A percentile compares a stretch with the other conserved stretches of the same genome.
phyloP scores from a whole-genome alignment of 1,140 invertebrate species.

The Ganaspis sp. region DNA sequence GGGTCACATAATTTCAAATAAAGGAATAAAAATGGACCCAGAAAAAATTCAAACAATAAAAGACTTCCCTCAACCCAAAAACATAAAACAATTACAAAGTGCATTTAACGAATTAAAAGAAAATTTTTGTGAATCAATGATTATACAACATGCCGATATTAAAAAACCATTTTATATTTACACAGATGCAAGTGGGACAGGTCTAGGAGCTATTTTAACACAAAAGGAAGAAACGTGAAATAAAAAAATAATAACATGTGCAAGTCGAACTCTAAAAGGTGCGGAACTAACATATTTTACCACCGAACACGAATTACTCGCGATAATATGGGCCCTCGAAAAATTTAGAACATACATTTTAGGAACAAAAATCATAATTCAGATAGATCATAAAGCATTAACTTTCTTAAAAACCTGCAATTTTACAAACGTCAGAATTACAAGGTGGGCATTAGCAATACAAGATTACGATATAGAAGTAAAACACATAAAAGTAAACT shows the following conservation, averaged over 20 bases:
- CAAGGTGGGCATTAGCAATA: slow-evolving; percentile 49
- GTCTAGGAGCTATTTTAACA: slow-evolving; percentile 49
- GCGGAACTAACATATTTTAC: slow-evolving; percentile 48
- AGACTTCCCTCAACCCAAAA: slow-evolving; percentile 46
- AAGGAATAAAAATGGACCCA: slow-evolving; percentile 47
- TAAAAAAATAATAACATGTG: slow-evolving; percentile 33
- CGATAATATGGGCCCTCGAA: slow-evolving; percentile 68
- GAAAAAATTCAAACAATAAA: slow-evolving; percentile 48
- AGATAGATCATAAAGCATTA: slow-evolving; percentile 74
- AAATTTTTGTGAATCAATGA: slow-evolving; percentile 33
- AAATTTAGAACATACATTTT: slow-evolving; percentile 65
- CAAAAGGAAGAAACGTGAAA: slow-evolving; percentile 43
- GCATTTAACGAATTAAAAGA: not conserved
- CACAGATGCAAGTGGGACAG: slow-evolving; percentile 42
- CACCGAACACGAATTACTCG: slow-evolving; percentile 66
- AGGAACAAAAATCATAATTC: slow-evolving; percentile 24
- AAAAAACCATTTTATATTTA: slow-evolving; percentile 53
- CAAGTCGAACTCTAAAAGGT: slow-evolving; percentile 40
- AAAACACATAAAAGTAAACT: slow-evolving; percentile 25
- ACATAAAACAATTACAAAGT: not conserved
- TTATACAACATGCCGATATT: slow-evolving; percentile 61
- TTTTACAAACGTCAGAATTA: slow-evolving; percentile 35
- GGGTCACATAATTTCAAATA: slow-evolving; percentile 35
- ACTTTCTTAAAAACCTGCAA: slow-evolving; percentile 57
- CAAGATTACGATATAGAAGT: slow-evolving; percentile 58